Evolutionary conservation across 2,113 vertebrate genomes (phyloP).

Genomic region (Ahaetulla prasina): DNA sequence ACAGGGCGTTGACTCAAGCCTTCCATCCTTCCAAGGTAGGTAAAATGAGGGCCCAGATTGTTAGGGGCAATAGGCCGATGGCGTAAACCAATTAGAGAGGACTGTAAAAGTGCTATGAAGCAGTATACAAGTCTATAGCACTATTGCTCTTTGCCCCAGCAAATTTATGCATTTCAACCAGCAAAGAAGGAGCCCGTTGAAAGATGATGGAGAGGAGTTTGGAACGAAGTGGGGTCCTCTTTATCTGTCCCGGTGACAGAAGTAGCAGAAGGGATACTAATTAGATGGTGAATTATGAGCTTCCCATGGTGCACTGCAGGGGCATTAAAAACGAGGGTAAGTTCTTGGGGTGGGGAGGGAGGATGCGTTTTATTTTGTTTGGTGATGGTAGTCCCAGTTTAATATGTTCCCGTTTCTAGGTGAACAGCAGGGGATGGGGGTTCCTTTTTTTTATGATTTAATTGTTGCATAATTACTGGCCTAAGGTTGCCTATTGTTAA

Average conservation of each 20-base stretch:
- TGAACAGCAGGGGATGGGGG: conserved; percentile 73
- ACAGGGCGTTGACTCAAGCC: too few relatives aligned
- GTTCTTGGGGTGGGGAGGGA: conserved; percentile 56
- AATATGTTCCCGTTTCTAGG: conserved; percentile 80
- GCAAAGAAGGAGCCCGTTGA: conserved; percentile 71
- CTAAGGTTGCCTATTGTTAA: conserved; percentile 81
- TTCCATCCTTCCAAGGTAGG: not conserved
- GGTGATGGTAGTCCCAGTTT: conserved; percentile 60
- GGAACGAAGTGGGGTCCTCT: conserved; percentile 73
- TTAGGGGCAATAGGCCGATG: not conserved
- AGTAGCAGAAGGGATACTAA: conserved; percentile 80
- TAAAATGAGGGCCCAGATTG: not conserved
- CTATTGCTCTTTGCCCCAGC: conserved; percentile 44
- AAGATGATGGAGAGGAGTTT: conserved; percentile 73
- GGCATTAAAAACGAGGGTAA: conserved; percentile 77
- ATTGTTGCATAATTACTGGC: conserved; percentile 82
- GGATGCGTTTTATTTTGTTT: conserved; percentile 60
- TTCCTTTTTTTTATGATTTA: conserved; percentile 74
- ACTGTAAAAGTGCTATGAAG: not conserved
- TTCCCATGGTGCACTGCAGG: conserved; percentile 82
- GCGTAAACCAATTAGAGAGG: not conserved
- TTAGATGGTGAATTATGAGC: conserved; percentile 85
- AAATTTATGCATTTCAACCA: conserved; percentile 61
- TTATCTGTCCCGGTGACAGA: conserved; percentile 76
- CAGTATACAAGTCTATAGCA: not conserved